Conservation (phyloP, 2,888 invertebrate species). For the Trichogramma dendrolimi region DNA sequence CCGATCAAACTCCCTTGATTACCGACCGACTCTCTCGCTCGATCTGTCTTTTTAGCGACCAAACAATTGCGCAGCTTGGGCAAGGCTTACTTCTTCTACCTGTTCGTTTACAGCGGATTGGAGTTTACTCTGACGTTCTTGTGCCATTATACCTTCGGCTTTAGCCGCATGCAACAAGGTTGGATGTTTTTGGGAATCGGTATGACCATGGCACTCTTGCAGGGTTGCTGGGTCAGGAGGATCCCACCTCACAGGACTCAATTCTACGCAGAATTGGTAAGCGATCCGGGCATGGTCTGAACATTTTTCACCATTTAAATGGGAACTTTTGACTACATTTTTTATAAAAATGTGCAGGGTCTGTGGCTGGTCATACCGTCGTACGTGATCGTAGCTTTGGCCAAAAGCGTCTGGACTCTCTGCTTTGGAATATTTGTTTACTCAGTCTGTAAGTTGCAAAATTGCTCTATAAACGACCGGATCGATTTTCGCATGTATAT, state of each 20-base stretch:
- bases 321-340: background rate
- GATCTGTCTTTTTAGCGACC: slow-evolving; percentile 56
- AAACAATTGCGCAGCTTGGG: slow-evolving; percentile 66
- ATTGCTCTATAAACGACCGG: slow-evolving; percentile 11
- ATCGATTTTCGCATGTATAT: background rate
- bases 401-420: slow-evolving; percentile 59
- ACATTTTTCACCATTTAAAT: background rate
- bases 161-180: slow-evolving; percentile 93
- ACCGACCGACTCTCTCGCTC: background rate
- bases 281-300: slow-evolving; percentile 16
- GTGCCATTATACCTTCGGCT: slow-evolving; percentile 86
- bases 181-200: slow-evolving; percentile 96
- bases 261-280: slow-evolving; percentile 63
- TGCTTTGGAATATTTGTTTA: slow-evolving; percentile 83
- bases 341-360: slow-evolving; percentile 55
- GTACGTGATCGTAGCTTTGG: slow-evolving; percentile 78
- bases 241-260: slow-evolving; percentile 71
- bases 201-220: slow-evolving; percentile 82
- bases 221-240: slow-evolving; percentile 83
- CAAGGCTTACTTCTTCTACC: slow-evolving; percentile 80
- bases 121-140: slow-evolving; percentile 97
- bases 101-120: slow-evolving; percentile 91
- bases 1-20: slow-evolving; percentile 48
- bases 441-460: slow-evolving; percentile 73
- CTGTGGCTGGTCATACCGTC: slow-evolving; percentile 81